Conservation (phyloP, 2,797 vertebrate species). For the Anguilla anguilla region DNA sequence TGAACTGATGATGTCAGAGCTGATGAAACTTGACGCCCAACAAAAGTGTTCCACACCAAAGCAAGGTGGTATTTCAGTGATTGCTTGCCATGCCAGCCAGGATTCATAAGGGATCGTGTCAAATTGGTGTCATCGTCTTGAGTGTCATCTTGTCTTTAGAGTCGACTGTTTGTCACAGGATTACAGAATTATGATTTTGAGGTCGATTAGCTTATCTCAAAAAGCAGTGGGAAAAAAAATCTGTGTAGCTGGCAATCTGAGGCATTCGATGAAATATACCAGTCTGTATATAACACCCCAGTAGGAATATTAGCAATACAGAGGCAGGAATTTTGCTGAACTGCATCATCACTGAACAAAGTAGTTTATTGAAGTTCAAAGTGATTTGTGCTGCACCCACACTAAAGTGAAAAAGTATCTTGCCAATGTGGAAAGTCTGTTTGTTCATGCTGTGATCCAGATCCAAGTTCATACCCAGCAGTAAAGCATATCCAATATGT, state of each 20-base stretch:
- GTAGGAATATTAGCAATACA: neutral
- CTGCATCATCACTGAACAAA: neutral
- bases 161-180: neutral
- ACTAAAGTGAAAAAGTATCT: neutral
- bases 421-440: neutral
- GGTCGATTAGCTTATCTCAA: neutral
- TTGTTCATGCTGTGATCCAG: neutral
- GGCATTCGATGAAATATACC: neutral
- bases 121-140: neutral
- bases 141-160: neutral
- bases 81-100: neutral
- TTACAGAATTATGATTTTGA: neutral
- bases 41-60: constrained; percentile 1
- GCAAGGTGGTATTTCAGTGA: neutral
- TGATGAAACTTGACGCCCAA: neutral
- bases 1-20: neutral
- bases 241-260: neutral
- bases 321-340: neutral
- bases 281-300: neutral
- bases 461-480: neutral
- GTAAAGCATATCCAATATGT: neutral
- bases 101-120: neutral
- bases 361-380: constrained; percentile 8
- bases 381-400: neutral
- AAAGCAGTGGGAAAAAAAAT: neutral